Percentiles rank a stretch among this genome's conserved stretches.
Conservation (phyloP, 92 coral and sea anemone genomes). For the Phenganax subtilis region DNA sequence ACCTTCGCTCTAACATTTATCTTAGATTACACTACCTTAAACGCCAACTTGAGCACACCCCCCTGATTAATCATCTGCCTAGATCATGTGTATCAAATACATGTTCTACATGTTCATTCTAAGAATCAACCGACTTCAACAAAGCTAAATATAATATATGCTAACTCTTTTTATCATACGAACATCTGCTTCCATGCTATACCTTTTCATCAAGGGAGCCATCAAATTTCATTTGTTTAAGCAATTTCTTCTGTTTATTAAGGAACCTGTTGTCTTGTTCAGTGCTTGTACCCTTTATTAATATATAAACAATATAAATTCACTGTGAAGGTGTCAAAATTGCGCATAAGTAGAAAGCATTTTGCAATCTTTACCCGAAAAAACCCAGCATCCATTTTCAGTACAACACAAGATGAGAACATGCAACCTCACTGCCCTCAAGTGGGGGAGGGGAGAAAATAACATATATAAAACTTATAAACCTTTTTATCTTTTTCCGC, state of each 20-base stretch:
- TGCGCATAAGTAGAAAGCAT: background rate
- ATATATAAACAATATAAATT: background rate
- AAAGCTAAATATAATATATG: background rate
- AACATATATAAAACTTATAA: background rate
- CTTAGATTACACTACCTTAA: no score
- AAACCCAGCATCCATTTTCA: conserved; percentile 83
- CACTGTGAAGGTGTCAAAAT: background rate
- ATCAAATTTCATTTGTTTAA: conserved; percentile 86
- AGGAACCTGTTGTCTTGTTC: conserved; percentile 97
- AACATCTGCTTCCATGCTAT: background rate
- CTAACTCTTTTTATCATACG: conserved; percentile 32
- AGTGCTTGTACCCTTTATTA: conserved; percentile 88
- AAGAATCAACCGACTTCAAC: background rate
- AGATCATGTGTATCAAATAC: no score
- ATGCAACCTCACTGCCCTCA: conserved; percentile 1
- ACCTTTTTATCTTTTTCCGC: background rate
- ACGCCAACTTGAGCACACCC: no score
- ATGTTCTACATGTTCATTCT: background rate
- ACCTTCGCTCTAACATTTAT: no score
- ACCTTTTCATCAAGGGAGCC: conserved; percentile 67
- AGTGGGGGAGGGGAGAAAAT: conserved; percentile 12
- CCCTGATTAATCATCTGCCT: no score
- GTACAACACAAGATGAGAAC: background rate
- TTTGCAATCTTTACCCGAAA: conserved; percentile 67
- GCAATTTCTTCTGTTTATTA: conserved; percentile 90